phyloP scores from a whole-genome alignment of 2,113 vertebrate species.

The Percopsis transmontana region DNA sequence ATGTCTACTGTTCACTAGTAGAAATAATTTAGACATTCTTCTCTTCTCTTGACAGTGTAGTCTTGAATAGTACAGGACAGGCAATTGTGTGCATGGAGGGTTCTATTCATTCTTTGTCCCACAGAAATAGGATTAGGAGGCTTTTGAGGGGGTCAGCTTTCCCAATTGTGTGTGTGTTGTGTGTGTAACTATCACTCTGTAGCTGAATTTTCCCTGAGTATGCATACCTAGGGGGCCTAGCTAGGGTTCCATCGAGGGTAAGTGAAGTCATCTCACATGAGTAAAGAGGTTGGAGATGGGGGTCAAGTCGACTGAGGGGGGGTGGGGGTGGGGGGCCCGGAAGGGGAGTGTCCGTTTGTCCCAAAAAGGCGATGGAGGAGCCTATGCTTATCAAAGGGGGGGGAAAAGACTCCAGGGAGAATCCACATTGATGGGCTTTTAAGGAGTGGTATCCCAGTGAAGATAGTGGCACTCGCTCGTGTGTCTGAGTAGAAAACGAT shows the following conservation, averaged over 20 bases:
- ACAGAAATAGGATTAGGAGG: constrained; percentile 58
- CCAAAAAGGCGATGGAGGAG: constrained; percentile 48
- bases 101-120: constrained; percentile 52
- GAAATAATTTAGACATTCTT: constrained; percentile 9
- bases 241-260: constrained; percentile 48
- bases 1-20: neutral
- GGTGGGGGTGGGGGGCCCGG: neutral
- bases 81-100: constrained; percentile 30
- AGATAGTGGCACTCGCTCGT: constrained; percentile 35
- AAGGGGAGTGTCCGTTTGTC: constrained; percentile 22
- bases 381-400: constrained; percentile 35
- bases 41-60: constrained; percentile 12
- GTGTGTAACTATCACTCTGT: constrained; percentile 24
- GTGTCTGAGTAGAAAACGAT: constrained; percentile 10
- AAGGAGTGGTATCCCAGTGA: constrained; percentile 41
- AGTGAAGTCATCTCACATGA: constrained; percentile 70
- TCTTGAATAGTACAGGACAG: constrained; percentile 40
- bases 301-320: neutral
- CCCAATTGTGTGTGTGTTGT: constrained; percentile 14
- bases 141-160: constrained; percentile 32
- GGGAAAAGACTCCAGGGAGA: constrained; percentile 14
- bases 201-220: constrained; percentile 54
- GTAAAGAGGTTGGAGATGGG: constrained; percentile 16
- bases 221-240: constrained; percentile 41
- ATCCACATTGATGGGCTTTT: constrained; percentile 48